Conservation (phyloP, 2,888 invertebrate genomes). For the Parapristionchus giblindavisi region DNA sequence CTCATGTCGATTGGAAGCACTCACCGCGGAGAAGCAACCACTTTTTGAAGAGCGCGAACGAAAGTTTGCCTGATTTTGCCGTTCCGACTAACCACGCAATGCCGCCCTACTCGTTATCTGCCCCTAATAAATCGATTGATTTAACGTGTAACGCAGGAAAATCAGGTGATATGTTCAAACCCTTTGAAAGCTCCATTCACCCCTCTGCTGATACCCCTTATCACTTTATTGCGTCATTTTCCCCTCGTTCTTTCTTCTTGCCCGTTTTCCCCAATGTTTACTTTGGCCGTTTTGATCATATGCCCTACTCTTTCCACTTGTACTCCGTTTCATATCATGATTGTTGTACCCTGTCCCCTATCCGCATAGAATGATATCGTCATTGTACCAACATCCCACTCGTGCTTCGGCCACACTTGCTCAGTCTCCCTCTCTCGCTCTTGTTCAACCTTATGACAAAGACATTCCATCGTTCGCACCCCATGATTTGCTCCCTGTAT, state of each 20-base stretch:
- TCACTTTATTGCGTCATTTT: neutral
- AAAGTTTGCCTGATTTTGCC: constrained; percentile 31
- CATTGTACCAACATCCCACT: neutral
- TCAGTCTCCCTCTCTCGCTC: neutral
- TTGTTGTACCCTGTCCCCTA: too few species aligned
- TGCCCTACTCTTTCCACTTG: too few species aligned
- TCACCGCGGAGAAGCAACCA: constrained; percentile 10
- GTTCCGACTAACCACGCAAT: neutral
- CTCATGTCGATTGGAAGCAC: constrained; percentile 6
- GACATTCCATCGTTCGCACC: too few species aligned
- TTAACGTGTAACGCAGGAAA: too few species aligned
- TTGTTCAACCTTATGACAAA: too few species aligned
- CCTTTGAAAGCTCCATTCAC: too few species aligned
- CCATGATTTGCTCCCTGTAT: too few species aligned
- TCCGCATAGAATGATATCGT: too few species aligned
- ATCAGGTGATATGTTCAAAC: too few species aligned
- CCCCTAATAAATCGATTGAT: constrained; percentile 15
- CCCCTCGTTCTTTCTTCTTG: neutral
- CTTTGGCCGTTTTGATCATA: neutral
- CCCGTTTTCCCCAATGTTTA: neutral
- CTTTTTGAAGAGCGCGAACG: constrained; percentile 4
- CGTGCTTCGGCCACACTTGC: neutral
- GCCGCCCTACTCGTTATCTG: neutral
- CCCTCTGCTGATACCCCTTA: too few species aligned
- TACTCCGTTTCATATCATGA: too few species aligned